These are phyloP conservation scores for Acheta domesticus DNA, from an alignment of 2,888 invertebrate species.

Conservation along the genomic window DNA sequence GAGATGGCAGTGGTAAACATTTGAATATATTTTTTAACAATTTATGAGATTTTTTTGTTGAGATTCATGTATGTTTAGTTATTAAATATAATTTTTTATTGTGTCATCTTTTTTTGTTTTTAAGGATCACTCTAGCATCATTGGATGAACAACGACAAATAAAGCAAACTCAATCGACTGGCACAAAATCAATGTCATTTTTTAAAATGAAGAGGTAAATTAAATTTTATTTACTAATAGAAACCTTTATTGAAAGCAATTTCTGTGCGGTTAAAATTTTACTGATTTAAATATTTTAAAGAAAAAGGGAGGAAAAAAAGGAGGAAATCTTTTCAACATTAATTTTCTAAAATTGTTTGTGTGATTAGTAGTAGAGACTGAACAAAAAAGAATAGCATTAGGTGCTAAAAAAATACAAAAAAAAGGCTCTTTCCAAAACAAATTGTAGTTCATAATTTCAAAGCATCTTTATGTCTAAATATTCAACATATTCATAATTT, in stretches of 20 bases:
- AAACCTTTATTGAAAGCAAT: not conserved
- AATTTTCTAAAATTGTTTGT: too few relatives aligned
- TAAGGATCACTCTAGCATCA: slow-evolving; percentile 58
- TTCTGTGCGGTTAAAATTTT: not conserved
- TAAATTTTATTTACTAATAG: slow-evolving; percentile 19
- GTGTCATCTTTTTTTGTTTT: slow-evolving; percentile 37
- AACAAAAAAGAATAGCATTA: too few relatives aligned
- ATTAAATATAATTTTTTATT: not conserved
- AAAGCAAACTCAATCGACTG: slow-evolving; percentile 58
- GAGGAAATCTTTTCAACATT: too few relatives aligned
- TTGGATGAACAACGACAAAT: slow-evolving; percentile 66
- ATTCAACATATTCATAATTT: too few relatives aligned
- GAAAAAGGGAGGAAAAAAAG: too few relatives aligned
- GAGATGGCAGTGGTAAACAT: too few relatives aligned
- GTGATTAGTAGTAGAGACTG: too few relatives aligned
- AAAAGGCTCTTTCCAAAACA: too few relatives aligned
- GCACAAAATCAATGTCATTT: slow-evolving; percentile 56
- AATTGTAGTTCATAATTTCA: too few relatives aligned
- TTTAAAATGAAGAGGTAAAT: slow-evolving; percentile 63
- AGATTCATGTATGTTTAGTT: not conserved
- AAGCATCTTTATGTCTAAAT: too few relatives aligned
- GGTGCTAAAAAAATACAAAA: too few relatives aligned
- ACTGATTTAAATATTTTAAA: not conserved
- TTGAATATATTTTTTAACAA: too few relatives aligned
- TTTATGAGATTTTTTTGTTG: not conserved